Base-by-base conservation (phyloP, 2,888 invertebrate genomes). In the Catocala fraxini region DNA sequence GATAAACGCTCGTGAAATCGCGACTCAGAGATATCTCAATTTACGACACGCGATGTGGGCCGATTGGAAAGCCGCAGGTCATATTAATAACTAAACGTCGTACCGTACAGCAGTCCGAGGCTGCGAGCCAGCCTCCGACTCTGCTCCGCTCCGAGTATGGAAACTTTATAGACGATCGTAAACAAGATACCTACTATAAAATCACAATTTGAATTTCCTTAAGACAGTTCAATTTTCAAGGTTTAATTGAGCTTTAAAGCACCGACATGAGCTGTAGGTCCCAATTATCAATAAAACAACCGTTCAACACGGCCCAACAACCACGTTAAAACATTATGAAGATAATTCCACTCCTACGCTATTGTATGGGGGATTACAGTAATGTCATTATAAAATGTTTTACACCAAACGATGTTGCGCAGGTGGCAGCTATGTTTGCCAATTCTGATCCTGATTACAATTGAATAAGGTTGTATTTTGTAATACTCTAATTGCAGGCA, bases 181-280 rank as follows among this genome's bases (percentile, higher is more conserved):
- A 84, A 86, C 79, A 68, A 77, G 69, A 74, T 78, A 75, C 79
- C 72, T 77, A 77, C 81, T 71, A 83, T 86, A 83, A 83, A 85
- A 81, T 75, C 74, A 79, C 81, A 80, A 83, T 82, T 84, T 76
- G 79, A 82, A 83, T 86, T 86, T 85, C 81, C 84, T 78, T 76
- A 82, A 84, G 83, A 83, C 81, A 83, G 85, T 83, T 83, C 82
- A 86, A 87, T 89, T 89, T 84, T 81, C 84, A 84, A 86, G 81
- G 77, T 87, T 85, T 89, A 88, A 90, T 89, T 86, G 87, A 85
- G 82, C 80, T 83, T 77, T 79, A 81, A 81, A 79, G 78, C 73
- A 77, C 79, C 81, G 80, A 81, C 80, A 69, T 79, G 81, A 80
- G 77, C 76, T 78, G 79, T 79, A 83, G 75, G 77, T 84, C 81